Percentiles rank a stretch among this genome's conserved stretches.
These are phyloP conservation scores for Boloria euphrosyne DNA, from an alignment of 2,888 invertebrate species.

Conservation along the genomic window DNA sequence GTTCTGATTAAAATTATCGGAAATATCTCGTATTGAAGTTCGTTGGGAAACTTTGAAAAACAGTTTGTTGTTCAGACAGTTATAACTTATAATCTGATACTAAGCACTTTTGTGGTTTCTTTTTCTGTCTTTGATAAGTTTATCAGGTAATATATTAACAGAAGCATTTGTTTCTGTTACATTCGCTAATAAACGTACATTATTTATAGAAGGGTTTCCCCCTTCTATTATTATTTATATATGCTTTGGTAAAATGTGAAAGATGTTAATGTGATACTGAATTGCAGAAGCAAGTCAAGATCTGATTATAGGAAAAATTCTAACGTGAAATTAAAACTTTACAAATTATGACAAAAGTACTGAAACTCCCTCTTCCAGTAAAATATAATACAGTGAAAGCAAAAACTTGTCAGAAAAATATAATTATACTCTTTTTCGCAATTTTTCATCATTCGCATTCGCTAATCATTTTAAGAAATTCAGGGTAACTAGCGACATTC, in stretches of 20 bases:
- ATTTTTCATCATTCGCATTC: conserved; percentile 5
- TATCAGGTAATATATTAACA: not conserved
- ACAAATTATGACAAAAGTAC: not conserved
- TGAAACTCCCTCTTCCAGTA: not conserved
- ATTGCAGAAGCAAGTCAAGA: too few relatives aligned
- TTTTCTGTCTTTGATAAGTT: not conserved
- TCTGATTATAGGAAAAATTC: not conserved
- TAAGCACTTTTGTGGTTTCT: not conserved
- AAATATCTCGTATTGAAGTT: conserved; percentile 14
- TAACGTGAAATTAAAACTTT: not conserved
- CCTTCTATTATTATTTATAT: too few relatives aligned
- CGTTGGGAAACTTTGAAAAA: conserved; percentile 19
- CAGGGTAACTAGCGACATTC: conserved; percentile 13
- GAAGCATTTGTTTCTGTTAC: too few relatives aligned
- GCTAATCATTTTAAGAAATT: conserved; percentile 24
- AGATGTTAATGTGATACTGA: too few relatives aligned
- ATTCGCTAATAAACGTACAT: too few relatives aligned
- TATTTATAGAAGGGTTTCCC: too few relatives aligned
- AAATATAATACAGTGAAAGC: conserved; percentile 9
- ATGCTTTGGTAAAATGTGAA: too few relatives aligned
- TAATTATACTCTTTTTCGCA: conserved; percentile 21
- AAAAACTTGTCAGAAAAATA: conserved; percentile 7
- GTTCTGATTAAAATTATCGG: conserved; percentile 17
- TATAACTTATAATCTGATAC: conserved; percentile 19
- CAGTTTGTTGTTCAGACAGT: conserved; percentile 6